Percentiles rank a stretch among this genome's conserved stretches.
These are phyloP conservation scores for Pachycephus smyrnensis DNA, from an alignment of 2,888 invertebrate species.

Conservation along the genomic window DNA sequence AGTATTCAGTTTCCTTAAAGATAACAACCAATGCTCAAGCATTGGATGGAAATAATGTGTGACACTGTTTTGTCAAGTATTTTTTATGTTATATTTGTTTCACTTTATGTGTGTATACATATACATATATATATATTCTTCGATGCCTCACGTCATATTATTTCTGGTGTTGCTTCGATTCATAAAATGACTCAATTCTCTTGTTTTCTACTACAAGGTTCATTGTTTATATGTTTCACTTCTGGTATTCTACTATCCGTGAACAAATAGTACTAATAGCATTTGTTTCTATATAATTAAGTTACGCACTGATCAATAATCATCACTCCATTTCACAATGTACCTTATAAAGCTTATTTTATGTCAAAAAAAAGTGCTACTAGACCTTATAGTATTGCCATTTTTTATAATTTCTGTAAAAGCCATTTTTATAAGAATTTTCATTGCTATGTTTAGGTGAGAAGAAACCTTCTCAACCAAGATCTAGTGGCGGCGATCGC, in stretches of 20 bases:
- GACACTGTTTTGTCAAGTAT: neutral
- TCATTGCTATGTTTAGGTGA: constrained; percentile 62
- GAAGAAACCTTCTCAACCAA: constrained; percentile 60
- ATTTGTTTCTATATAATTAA: constrained; percentile 45
- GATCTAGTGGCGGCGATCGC: constrained; percentile 61
- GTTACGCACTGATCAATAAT: neutral
- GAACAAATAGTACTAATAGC: neutral
- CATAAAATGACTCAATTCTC: neutral
- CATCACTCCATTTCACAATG: neutral
- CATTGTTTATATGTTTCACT: neutral
- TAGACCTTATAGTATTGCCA: neutral
- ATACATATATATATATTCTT: neutral
- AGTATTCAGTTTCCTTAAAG: neutral
- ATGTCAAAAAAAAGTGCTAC: neutral
- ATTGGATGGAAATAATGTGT: neutral
- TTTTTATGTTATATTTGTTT: neutral
- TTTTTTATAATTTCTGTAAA: neutral
- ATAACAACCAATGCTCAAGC: neutral
- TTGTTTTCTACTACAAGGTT: neutral
- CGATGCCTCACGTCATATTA: neutral
- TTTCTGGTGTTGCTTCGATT: neutral
- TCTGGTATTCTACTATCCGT: neutral
- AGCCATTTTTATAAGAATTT: neutral
- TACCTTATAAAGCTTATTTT: neutral
- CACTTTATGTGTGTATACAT: neutral